Evolutionary conservation across 1,140 invertebrate species (phyloP).

Genomic region (Pachypeltis micranthus): DNA sequence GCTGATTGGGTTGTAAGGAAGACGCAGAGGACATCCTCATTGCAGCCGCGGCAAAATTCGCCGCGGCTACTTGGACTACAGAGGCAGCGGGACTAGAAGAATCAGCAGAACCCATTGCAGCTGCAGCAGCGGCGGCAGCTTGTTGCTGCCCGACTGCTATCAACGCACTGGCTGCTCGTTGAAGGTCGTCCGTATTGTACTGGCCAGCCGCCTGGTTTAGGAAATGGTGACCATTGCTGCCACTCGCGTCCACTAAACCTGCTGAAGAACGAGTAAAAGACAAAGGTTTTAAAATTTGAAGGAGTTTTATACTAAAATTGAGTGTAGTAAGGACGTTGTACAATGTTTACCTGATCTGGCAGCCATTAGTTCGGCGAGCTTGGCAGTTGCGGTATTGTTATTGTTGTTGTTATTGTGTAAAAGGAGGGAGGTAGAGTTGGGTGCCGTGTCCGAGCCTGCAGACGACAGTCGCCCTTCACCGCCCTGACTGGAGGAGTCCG

Average conservation of each 20-base stretch:
- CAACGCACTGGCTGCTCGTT: conserved; percentile 59
- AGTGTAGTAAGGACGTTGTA: too few relatives aligned
- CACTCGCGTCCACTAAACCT: conserved; percentile 24
- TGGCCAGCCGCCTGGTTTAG: conserved; percentile 31
- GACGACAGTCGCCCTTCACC: conserved; percentile 64
- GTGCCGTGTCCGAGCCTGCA: conserved; percentile 49
- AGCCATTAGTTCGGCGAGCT: conserved; percentile 31
- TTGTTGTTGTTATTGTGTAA: conserved; percentile 49
- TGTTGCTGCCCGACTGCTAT: conserved; percentile 41
- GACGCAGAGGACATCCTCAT: conserved; percentile 49
- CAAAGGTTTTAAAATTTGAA: not conserved
- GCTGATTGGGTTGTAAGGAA: conserved; percentile 25
- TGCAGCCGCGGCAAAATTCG: conserved; percentile 64
- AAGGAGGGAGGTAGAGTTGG: conserved; percentile 26
- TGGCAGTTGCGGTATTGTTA: conserved; percentile 39
- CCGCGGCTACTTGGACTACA: conserved; percentile 54
- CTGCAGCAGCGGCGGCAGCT: conserved; percentile 22
- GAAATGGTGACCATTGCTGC: conserved; percentile 27
- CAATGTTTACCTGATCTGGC: conserved; percentile 28
- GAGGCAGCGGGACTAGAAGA: conserved; percentile 32
- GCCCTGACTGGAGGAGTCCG: conserved; percentile 47
- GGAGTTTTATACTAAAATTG: not conserved
- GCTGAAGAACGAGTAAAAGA: not conserved
- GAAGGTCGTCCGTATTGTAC: conserved; percentile 56
- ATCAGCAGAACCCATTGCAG: conserved; percentile 20